Evolutionary conservation across 2,888 invertebrate genomes (phyloP).

Genomic region (Athrips mouffetella): DNA sequence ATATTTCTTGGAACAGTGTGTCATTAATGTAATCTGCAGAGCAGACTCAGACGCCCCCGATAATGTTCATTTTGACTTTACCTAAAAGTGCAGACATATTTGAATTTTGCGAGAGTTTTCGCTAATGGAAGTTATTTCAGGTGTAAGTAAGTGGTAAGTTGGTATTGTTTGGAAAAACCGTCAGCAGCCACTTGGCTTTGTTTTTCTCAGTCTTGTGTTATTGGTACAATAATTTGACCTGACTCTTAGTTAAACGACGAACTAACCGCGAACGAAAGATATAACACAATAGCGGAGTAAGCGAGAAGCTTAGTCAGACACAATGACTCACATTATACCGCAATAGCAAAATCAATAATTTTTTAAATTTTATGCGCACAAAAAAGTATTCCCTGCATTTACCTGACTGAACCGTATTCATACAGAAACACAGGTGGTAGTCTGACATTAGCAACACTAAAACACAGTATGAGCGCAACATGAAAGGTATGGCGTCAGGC

Average conservation of each 20-base stretch:
- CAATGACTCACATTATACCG: too few relatives aligned
- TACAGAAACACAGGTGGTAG: too few relatives aligned
- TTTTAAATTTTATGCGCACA: too few relatives aligned
- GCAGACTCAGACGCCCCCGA: too few relatives aligned
- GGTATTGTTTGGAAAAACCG: conserved; percentile 31
- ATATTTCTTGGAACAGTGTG: conserved; percentile 9
- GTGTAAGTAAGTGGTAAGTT: too few relatives aligned
- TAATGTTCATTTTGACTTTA: conserved; percentile 3
- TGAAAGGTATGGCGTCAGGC: too few relatives aligned
- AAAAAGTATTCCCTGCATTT: too few relatives aligned
- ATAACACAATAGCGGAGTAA: not conserved
- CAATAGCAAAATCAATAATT: too few relatives aligned
- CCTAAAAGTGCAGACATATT: too few relatives aligned
- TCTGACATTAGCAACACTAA: too few relatives aligned
- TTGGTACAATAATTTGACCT: not conserved
- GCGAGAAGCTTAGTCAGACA: not conserved
- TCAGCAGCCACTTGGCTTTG: conserved; percentile 16
- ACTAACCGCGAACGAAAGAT: not conserved
- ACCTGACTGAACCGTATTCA: too few relatives aligned
- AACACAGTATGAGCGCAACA: too few relatives aligned
- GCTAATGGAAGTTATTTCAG: conserved; percentile 31
- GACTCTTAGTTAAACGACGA: not conserved
- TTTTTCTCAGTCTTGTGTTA: conserved; percentile 14
- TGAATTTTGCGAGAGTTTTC: conserved; percentile 16
- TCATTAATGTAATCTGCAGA: conserved; percentile 8